Conservation (phyloP, 37 sponge, comb jelly and placozoan genomes). For the Lycopodina hypogea region DNA sequence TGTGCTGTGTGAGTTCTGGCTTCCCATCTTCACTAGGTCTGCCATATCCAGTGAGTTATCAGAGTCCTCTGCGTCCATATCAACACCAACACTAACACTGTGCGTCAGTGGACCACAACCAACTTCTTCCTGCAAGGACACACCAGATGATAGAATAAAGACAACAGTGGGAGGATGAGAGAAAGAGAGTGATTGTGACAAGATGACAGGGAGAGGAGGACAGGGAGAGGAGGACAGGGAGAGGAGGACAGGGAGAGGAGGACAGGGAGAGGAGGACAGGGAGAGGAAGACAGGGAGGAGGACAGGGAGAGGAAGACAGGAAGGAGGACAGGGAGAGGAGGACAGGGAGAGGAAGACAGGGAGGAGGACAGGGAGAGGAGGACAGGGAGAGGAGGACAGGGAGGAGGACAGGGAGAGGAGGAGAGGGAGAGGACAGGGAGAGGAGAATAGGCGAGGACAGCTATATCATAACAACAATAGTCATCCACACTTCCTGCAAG, state of each 20-base stretch:
- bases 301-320: slow-evolving; percentile 8
- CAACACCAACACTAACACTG: slow-evolving; percentile 9
- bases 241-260: not conserved
- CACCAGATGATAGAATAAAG: not conserved
- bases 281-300: slow-evolving; percentile 23
- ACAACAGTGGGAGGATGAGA: not conserved
- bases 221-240: not conserved
- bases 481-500: no score
- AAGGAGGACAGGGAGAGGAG: not conserved
- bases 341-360: not conserved
- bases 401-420: slow-evolving; percentile 4
- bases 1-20: no score
- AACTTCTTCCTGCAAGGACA: not conserved
- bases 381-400: not conserved
- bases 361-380: not conserved
- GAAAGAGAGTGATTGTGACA: not conserved
- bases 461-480: no score
- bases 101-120: not conserved
- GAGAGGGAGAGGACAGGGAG: no score
- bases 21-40: no score
- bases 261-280: not conserved
- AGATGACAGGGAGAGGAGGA: no score
- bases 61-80: slow-evolving; percentile 6
- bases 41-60: not conserved
- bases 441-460: no score